Conservation (phyloP, 2,888 invertebrate genomes). For the Xestoiulus laeticollis region DNA sequence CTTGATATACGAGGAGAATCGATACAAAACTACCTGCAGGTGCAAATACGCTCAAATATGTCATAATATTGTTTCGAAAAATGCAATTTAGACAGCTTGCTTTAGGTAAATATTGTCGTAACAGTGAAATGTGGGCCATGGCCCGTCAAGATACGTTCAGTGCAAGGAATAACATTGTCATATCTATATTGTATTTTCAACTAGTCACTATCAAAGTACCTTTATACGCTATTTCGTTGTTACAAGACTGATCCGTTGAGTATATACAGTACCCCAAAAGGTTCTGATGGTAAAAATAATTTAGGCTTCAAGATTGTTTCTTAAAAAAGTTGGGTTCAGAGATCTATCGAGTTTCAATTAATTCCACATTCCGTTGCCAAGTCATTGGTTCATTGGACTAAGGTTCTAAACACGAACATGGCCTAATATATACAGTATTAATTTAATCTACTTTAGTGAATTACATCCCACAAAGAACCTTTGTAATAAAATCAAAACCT, state of each 20-base stretch:
- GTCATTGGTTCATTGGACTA: too few relatives aligned
- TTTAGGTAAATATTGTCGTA: not conserved
- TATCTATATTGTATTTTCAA: not conserved
- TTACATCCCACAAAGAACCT: too few relatives aligned
- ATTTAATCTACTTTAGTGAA: too few relatives aligned
- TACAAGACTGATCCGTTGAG: not conserved
- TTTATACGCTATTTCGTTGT: too few relatives aligned
- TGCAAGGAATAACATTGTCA: not conserved
- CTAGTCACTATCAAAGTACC: too few relatives aligned
- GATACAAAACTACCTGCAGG: not conserved
- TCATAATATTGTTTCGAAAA: conserved; percentile 10
- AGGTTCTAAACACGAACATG: too few relatives aligned
- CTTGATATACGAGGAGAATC: not conserved
- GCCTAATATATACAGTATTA: too few relatives aligned
- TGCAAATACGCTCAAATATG: not conserved
- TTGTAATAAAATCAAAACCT: too few relatives aligned
- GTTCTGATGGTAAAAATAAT: not conserved
- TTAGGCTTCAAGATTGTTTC: not conserved
- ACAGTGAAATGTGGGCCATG: not conserved
- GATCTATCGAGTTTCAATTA: too few relatives aligned
- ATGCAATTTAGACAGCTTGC: conserved; percentile 18
- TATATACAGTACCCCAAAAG: too few relatives aligned
- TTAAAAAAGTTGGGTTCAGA: not conserved
- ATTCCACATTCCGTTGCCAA: too few relatives aligned
- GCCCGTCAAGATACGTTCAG: not conserved